Conservation (phyloP, 1,140 invertebrate genomes). For the Caenorhabditis briggsae region DNA sequence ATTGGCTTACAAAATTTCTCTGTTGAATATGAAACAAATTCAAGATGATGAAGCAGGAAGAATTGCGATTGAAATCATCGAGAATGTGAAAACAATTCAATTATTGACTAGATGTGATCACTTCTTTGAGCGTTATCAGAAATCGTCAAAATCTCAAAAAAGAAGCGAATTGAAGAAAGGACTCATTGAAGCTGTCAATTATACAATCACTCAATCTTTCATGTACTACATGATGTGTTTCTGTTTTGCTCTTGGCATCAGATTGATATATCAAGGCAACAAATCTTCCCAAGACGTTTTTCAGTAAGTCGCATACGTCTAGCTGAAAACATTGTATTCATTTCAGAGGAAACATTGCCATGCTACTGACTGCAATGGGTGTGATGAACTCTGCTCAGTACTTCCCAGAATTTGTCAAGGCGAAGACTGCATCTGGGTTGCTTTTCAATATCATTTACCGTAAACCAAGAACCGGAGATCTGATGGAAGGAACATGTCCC, state of each 20-base stretch:
- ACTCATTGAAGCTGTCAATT: conserved; percentile 63
- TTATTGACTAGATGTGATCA: conserved; percentile 83
- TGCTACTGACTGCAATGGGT: conserved; percentile 56
- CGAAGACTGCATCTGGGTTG: conserved; percentile 85
- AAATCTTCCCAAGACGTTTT: conserved; percentile 48
- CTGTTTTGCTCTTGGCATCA: conserved; percentile 63
- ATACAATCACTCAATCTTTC: conserved; percentile 62
- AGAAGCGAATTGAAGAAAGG: conserved; percentile 57
- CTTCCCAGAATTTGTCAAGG: conserved; percentile 89
- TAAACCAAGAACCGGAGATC: conserved; percentile 77
- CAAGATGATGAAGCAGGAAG: conserved; percentile 71
- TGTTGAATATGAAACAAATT: conserved; percentile 82
- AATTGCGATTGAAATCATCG: conserved; percentile 85
- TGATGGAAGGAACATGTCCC: conserved; percentile 72
- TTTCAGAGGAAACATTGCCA: conserved; percentile 62
- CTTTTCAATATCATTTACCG: conserved; percentile 79
- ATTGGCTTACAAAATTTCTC: conserved; percentile 85
- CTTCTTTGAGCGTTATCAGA: conserved; percentile 79
- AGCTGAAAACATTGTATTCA: too few species aligned
- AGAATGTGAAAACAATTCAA: conserved; percentile 86
- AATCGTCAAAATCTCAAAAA: conserved; percentile 53
- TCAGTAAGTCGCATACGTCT: background rate
- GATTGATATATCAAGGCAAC: conserved; percentile 57
- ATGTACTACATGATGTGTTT: conserved; percentile 68
- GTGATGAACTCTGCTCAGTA: conserved; percentile 77